phyloP scores from a whole-genome alignment of 1,140 invertebrate species.

The Rhynchophorus ferrugineus region DNA sequence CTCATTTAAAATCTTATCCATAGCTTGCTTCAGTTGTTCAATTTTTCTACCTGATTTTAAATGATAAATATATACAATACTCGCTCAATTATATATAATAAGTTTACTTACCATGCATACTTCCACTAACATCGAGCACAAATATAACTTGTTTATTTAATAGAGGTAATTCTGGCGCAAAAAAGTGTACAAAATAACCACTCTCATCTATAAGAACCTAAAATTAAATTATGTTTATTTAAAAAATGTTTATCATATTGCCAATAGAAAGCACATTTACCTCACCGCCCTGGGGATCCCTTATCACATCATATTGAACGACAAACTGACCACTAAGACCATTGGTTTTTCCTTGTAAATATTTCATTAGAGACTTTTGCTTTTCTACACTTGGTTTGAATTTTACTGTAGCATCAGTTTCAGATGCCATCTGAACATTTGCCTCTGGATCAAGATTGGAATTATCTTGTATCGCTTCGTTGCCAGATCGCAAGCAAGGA shows the following conservation, averaged over 20 bases:
- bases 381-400: constrained; percentile 44
- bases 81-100: neutral
- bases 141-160: constrained; percentile 61
- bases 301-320: constrained; percentile 54
- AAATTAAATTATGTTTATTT: neutral
- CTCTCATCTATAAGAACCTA: constrained; percentile 47
- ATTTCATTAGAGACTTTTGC: constrained; percentile 33
- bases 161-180: constrained; percentile 51
- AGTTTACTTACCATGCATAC: constrained; percentile 49
- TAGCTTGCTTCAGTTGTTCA: constrained; percentile 56
- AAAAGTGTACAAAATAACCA: constrained; percentile 69
- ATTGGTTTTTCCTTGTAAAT: neutral
- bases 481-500: constrained; percentile 50
- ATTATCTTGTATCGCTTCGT: constrained; percentile 8
- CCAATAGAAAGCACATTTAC: constrained; percentile 33
- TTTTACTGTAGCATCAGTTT: constrained; percentile 7
- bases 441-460: constrained; percentile 13
- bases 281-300: constrained; percentile 44
- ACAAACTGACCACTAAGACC: constrained; percentile 53
- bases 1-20: constrained; percentile 55
- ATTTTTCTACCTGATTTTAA: constrained; percentile 45
- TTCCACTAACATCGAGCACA: constrained; percentile 59
- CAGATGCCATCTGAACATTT: constrained; percentile 10
- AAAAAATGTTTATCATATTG: neutral
- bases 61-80: too few species aligned